Evolutionary conservation across 2,113 vertebrate genomes (phyloP).

Genomic region (Marcusenius ussheri): DNA sequence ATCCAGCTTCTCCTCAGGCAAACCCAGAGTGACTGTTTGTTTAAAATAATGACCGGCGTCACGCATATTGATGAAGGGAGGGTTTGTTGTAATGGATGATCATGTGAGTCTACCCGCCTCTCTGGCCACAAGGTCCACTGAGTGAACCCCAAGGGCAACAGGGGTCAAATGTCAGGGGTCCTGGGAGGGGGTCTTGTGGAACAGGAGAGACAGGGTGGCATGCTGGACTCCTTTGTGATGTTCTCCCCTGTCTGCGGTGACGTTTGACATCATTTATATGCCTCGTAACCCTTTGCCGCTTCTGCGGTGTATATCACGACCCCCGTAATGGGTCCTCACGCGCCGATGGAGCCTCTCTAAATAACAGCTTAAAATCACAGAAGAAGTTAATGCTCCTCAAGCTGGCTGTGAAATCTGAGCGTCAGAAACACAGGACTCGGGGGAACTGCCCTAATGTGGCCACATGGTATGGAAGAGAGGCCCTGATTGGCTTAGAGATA

Average conservation of each 20-base stretch:
- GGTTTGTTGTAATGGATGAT: slow-evolving; percentile 25
- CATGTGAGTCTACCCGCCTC: not conserved
- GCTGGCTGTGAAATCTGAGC: not conserved
- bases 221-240: not conserved
- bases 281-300: not conserved
- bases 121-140: slow-evolving; percentile 23
- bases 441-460: not conserved
- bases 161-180: slow-evolving; percentile 44
- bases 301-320: not conserved
- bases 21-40: not conserved
- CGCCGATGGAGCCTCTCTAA: not conserved
- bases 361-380: not conserved
- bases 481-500: not conserved
- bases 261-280: not conserved
- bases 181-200: slow-evolving; percentile 34
- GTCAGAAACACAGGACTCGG: not conserved
- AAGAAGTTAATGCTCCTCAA: not conserved
- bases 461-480: not conserved
- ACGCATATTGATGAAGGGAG: not conserved
- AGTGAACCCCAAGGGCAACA: slow-evolving; percentile 39
- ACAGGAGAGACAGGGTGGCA: not conserved
- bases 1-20: slow-evolving; percentile 4
- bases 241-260: not conserved
- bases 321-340: not conserved
- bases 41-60: not conserved